phyloP scores from a whole-genome alignment of 2,797 vertebrate genomes.

The Dipus sagitta region DNA sequence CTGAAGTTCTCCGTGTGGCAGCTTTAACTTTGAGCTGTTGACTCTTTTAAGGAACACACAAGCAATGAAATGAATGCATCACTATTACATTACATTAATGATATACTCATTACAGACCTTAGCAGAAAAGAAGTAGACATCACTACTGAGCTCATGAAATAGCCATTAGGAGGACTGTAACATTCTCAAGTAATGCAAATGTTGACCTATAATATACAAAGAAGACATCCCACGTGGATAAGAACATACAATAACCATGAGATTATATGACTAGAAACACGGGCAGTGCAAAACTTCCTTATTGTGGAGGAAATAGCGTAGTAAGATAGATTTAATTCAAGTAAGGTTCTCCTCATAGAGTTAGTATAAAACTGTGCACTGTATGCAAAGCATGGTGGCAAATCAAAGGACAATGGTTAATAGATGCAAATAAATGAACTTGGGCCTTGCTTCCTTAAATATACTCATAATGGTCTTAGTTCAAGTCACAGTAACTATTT shows the following conservation, averaged over 20 bases:
- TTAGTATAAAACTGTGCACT: background rate
- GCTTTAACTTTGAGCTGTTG: conserved; percentile 27
- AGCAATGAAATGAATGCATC: conserved; percentile 56
- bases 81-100: conserved; percentile 40
- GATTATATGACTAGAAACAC: background rate
- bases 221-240: conserved; percentile 4
- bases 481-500: background rate
- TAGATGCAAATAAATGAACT: conserved; percentile 28
- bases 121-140: conserved; percentile 66
- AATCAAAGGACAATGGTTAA: background rate
- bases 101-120: conserved; percentile 65
- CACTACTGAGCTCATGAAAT: conserved; percentile 32
- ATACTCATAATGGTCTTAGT: background rate
- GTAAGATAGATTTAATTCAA: conserved; percentile 34
- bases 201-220: conserved; percentile 43
- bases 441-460: conserved; percentile 38
- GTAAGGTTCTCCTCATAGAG: background rate
- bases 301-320: background rate
- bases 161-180: conserved; percentile 48
- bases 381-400: conserved; percentile 12
- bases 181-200: conserved; percentile 51
- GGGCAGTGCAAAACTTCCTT: background rate
- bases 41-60: conserved; percentile 13
- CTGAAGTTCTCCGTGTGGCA: too few relatives aligned
- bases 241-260: conserved; percentile 43